Evolutionary conservation across 2,888 invertebrate species (phyloP), one percentile per base, ranked within the genome.

Genomic region (Drosophila nr. medialis): DNA sequence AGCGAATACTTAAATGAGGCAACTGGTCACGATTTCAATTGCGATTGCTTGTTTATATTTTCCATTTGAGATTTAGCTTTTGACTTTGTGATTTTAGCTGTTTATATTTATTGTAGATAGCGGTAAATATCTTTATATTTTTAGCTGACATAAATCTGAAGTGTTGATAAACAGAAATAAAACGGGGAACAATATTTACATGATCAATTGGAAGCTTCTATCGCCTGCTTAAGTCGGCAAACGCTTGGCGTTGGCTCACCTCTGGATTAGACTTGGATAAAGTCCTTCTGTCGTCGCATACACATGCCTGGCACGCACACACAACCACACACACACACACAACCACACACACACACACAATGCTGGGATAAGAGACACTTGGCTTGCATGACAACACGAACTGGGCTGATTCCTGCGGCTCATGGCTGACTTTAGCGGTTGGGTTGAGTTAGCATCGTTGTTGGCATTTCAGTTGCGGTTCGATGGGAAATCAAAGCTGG

Each of bases 341-440:
- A 61, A 55, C 81, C 83, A 81, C 80, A 64, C 66, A 72, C 74
- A 75, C 61, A 53, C 60, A 74, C 50, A 64, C 72, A 66, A 74
- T 77, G 70, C 49, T 36, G 53, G 29, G 61, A 77, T 83, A 81
- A 86, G 75, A 76, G 84, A 72, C 75, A 81, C 80, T 84, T 84
- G 84, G 70, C 68, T 68, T 70, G 63, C 64, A 64, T 66, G 68
- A 65, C 61, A 72, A 71, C 45, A 51, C 48, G 24, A 62, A 42
- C 45, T 7, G 53, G 29, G 48, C 13, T 8, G 42, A 27, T 38
- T 21, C 45, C 45, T 18, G 7, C 15, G 49, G 32, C 27, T 36
- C 58, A 32, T 42, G 38, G 34, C 55, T 45, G 36, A 50, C 34
- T 42, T 63, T 42, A 34, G 18, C 51, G 21, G 21, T 34, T 56